These are phyloP conservation scores for Callitettix versicolor DNA, from an alignment of 1,140 invertebrate species.

Conservation along the genomic window DNA sequence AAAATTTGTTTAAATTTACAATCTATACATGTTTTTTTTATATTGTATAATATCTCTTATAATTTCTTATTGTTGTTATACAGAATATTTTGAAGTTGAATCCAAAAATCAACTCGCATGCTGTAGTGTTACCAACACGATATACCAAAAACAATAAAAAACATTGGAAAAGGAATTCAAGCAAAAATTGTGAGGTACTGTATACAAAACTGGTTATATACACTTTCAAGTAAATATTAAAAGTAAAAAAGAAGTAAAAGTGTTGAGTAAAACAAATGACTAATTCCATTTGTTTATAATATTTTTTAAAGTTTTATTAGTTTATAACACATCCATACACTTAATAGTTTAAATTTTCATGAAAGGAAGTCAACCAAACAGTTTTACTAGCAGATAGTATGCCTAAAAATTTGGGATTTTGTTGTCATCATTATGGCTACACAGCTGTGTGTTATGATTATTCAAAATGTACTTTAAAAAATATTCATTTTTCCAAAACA, in stretches of 20 bases:
- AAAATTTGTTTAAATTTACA: no score
- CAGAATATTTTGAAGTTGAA: slow-evolving; percentile 80
- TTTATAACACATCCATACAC: neutral
- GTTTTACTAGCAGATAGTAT: no score
- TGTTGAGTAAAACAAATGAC: neutral
- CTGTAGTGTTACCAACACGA: slow-evolving; percentile 65
- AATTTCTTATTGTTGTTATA: neutral
- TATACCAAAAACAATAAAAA: slow-evolving; percentile 80
- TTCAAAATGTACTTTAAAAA: no score
- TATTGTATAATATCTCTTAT: no score
- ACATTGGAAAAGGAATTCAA: slow-evolving; percentile 88
- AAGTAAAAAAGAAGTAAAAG: neutral
- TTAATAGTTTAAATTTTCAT: no score
- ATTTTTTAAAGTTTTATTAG: neutral
- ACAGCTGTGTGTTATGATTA: no score
- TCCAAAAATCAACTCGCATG: slow-evolving; percentile 63
- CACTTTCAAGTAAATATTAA: neutral
- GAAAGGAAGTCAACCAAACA: no score
- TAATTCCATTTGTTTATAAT: neutral
- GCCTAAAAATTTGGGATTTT: no score
- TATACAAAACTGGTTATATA: slow-evolving; percentile 9
- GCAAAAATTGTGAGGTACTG: slow-evolving; percentile 74
- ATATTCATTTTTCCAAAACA: no score
- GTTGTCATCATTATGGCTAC: no score
- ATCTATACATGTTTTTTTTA: no score